A percentile compares a stretch with the other conserved stretches of the same genome.
Evolutionary conservation across 2,888 invertebrate species (phyloP).

Genomic region (Gastrophysa polygoni): DNA sequence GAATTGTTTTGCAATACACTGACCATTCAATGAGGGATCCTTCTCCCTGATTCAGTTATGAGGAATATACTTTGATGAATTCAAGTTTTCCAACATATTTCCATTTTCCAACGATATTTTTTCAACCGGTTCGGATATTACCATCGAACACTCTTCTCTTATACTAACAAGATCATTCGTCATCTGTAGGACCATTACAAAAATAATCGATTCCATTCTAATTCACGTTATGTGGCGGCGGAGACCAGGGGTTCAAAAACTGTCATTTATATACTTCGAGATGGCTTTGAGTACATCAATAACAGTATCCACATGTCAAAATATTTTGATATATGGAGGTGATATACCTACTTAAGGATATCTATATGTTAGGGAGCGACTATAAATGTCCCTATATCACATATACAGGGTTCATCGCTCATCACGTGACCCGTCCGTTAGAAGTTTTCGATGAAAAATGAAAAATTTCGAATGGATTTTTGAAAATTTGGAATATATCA

Average conservation of each 20-base stretch:
- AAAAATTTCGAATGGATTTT: too few relatives aligned
- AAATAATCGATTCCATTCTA: not conserved
- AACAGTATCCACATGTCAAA: constrained; percentile 5
- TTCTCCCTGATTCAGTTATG: too few relatives aligned
- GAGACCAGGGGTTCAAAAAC: constrained; percentile 1
- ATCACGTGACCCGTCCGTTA: too few relatives aligned
- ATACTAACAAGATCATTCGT: not conserved
- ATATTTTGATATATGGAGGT: constrained; percentile 5
- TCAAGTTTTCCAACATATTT: too few relatives aligned
- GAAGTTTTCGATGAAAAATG: too few relatives aligned
- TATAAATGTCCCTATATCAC: not conserved
- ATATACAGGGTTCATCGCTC: not conserved
- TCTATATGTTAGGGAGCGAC: not conserved
- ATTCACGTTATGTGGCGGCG: not conserved
- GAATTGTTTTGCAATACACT: too few relatives aligned
- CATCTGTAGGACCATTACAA: not conserved
- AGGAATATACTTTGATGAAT: too few relatives aligned
- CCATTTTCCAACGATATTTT: too few relatives aligned
- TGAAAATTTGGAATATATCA: too few relatives aligned
- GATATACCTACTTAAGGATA: not conserved
- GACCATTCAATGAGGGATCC: too few relatives aligned
- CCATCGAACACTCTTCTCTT: too few relatives aligned
- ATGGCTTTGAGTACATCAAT: constrained; percentile 4
- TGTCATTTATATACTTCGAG: constrained; percentile 5
- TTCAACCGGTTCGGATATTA: too few relatives aligned